Percentiles rank a stretch among this genome's conserved stretches.
Conservation (phyloP, 2,888 invertebrate genomes). For the Chrysolina americana region DNA sequence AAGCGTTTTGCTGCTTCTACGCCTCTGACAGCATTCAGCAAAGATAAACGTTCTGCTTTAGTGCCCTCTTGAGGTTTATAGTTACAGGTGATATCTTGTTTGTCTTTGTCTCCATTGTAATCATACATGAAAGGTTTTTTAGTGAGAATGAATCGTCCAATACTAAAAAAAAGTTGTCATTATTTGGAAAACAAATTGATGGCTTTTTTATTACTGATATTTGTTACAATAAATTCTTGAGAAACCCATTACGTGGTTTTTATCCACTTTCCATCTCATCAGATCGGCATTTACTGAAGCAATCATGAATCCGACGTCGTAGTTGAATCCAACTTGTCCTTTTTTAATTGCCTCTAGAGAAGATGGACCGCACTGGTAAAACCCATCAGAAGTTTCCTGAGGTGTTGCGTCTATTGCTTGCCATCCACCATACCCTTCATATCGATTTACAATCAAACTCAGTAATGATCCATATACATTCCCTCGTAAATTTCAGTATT, state of each 20-base stretch:
- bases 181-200: background rate
- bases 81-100: slow-evolving; percentile 78
- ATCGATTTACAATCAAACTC: background rate
- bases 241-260: slow-evolving; percentile 76
- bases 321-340: slow-evolving; percentile 82
- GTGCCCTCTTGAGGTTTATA: slow-evolving; percentile 84
- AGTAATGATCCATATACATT: background rate
- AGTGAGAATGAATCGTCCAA: slow-evolving; percentile 82
- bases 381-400: slow-evolving; percentile 81
- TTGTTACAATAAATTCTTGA: slow-evolving; percentile 80
- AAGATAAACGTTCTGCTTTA: slow-evolving; percentile 80
- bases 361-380: slow-evolving; percentile 86
- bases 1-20: slow-evolving; percentile 45
- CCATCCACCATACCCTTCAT: slow-evolving; percentile 87
- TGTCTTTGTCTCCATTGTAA: slow-evolving; percentile 80
- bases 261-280: slow-evolving; percentile 83
- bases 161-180: slow-evolving; percentile 69
- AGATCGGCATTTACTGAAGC: slow-evolving; percentile 89
- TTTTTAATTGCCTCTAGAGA: slow-evolving; percentile 83
- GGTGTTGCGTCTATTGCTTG: slow-evolving; percentile 91
- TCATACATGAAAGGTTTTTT: slow-evolving; percentile 83
- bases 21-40: slow-evolving; percentile 81
- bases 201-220: slow-evolving; percentile 74
- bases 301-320: slow-evolving; percentile 84
- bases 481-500: background rate